These are phyloP conservation scores for Megalops atlanticus DNA, from an alignment of 2,113 vertebrate species.

Conservation along the genomic window DNA sequence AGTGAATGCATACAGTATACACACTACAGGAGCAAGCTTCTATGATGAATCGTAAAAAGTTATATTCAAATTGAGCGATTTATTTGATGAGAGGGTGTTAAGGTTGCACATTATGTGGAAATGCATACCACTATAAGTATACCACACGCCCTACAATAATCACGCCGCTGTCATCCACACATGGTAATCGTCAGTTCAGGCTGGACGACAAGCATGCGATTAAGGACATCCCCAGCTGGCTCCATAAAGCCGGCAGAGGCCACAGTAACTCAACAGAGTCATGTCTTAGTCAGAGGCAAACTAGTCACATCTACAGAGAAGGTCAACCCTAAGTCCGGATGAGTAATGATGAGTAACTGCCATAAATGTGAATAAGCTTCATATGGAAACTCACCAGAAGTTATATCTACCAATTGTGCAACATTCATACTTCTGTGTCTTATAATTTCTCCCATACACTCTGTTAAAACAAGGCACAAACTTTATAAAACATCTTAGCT, in stretches of 20 bases:
- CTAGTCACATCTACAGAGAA: neutral
- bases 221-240: neutral
- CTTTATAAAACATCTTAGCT: too few species aligned
- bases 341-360: slow-evolving; percentile 39
- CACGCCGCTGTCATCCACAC: neutral
- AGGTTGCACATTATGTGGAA: neutral
- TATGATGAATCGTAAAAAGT: neutral
- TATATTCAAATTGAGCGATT: slow-evolving; percentile 4
- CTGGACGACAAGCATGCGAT: neutral
- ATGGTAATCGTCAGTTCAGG: slow-evolving; percentile 3
- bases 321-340: slow-evolving; percentile 14
- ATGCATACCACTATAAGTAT: neutral
- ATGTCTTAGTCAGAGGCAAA: neutral
- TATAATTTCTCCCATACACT: too few species aligned
- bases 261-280: neutral
- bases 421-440: too few species aligned
- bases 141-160: neutral
- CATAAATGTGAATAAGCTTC: neutral
- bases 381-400: slow-evolving; percentile 5
- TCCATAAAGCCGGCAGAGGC: neutral
- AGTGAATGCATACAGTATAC: neutral
- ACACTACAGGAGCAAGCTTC: neutral
- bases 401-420: neutral
- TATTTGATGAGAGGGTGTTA: neutral
- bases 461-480: too few species aligned